Evolutionary conservation across 2,113 vertebrate species (phyloP), one percentile per base, ranked within the genome.

Genomic region (Eulemur macaco): DNA sequence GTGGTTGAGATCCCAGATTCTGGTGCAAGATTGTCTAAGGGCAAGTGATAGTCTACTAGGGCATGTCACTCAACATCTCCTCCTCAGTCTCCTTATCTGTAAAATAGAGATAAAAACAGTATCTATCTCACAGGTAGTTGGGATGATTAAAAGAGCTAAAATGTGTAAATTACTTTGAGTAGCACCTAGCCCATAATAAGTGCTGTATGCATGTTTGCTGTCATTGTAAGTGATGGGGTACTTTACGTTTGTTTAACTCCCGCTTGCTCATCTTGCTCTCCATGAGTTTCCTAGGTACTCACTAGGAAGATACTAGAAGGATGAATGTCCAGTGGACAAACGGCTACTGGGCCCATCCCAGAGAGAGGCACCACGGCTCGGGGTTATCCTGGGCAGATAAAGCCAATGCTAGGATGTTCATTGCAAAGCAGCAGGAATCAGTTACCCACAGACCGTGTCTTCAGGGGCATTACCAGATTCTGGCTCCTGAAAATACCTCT

Each of bases 141-240:
- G 84, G 39, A 54, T 39, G 29, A 76, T 77, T 64, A 39, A 78
- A 60, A 66, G 25, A 73, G 17, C 20, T 39, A 82, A 73, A 54
- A 73, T 25, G 54, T 15, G 3, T 37, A 71, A 56, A 45, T 50
- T 34, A 9, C 47, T 63, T 58, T 77, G 58, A 82, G 64, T 23
- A 34, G n/a, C 15, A n/a, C 47, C 60, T 34, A 50, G 42, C 52
- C n/a, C 7, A 17, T 9, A 42, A 39, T 39, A 23, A 85, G 58
- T 56, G 23, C 25, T 69, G 9, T 6, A 3, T 10, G 58, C 0
- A 0, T 42, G 29, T 47, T 17, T n/a, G 39, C 60, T 34, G 5
- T 73, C 10, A 74, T 3, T 21, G 7, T 73, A 52, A 84, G 54
- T 3, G 34, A 52, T 1, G 9, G 31, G 7, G 29, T 13, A 29